Evolutionary conservation across 2,888 invertebrate genomes (phyloP).

Genomic region (Pristionchus mayeri): DNA sequence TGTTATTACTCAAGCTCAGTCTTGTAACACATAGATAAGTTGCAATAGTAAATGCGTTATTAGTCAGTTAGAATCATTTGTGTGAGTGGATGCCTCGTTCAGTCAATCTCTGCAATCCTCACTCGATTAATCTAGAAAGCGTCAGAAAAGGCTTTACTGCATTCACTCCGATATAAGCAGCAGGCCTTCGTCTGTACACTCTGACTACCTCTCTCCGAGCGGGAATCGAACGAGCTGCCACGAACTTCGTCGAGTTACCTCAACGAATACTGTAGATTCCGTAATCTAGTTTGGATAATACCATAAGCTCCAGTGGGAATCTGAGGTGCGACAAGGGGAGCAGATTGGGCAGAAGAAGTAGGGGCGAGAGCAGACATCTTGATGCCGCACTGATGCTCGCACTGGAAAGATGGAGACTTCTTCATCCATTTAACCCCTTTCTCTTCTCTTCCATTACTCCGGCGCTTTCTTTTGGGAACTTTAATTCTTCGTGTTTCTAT

Average conservation of each 20-base stretch:
- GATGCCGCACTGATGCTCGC: conserved; percentile 43
- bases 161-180: conserved; percentile 20
- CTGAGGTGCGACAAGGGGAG: conserved; percentile 18
- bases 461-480: neutral
- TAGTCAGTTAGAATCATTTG: neutral
- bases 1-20: neutral
- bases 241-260: neutral
- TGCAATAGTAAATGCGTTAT: neutral
- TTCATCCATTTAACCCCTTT: neutral
- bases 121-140: neutral
- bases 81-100: neutral
- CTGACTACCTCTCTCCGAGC: neutral
- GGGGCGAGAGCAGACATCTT: neutral
- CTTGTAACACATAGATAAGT: neutral
- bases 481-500: neutral
- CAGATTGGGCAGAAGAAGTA: neutral
- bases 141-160: neutral
- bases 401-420: neutral
- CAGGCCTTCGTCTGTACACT: conserved; percentile 40
- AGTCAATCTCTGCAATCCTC: conserved; percentile 5
- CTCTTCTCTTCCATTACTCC: neutral
- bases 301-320: conserved; percentile 31
- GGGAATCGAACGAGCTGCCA: conserved; percentile 9
- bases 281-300: neutral
- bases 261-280: neutral